phyloP scores from a whole-genome alignment of 2,797 vertebrate genomes.

The Cossypha dichroa region DNA sequence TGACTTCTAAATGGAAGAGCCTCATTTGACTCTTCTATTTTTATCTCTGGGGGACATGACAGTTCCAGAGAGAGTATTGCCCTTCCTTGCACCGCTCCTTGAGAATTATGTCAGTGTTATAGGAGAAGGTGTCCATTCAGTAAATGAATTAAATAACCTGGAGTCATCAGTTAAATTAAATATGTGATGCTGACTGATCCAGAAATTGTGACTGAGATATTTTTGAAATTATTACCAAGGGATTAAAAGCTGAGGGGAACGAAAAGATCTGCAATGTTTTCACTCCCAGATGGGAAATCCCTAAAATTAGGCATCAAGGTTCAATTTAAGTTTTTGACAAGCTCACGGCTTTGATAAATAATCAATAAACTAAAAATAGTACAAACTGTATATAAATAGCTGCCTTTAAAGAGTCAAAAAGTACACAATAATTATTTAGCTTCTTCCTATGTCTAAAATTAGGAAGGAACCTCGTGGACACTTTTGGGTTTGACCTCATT shows the following conservation, averaged over 20 bases:
- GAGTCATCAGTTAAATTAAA: neutral
- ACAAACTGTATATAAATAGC: neutral
- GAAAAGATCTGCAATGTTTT: neutral
- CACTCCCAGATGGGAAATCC: neutral
- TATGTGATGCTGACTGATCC: neutral
- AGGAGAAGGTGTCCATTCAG: neutral
- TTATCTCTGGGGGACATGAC: neutral
- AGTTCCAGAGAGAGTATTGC: neutral
- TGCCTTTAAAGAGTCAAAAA: neutral
- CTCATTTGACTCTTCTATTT: neutral
- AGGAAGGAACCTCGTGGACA: accelerated
- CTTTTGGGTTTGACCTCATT: neutral
- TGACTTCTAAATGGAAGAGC: neutral
- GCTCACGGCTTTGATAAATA: neutral
- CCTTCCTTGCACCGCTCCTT: neutral
- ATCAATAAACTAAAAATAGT: neutral
- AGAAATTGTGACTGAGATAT: neutral
- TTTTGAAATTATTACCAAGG: neutral
- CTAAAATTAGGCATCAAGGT: neutral
- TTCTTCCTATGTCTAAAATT: neutral
- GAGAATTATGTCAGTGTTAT: neutral
- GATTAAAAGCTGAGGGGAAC: neutral
- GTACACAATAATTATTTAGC: neutral
- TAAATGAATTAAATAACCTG: neutral
- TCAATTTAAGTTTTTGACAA: neutral